A percentile compares a stretch with the other conserved stretches of the same genome.
Conservation (phyloP, 92 coral and sea anemone genomes). For the Diadumene lineata region DNA sequence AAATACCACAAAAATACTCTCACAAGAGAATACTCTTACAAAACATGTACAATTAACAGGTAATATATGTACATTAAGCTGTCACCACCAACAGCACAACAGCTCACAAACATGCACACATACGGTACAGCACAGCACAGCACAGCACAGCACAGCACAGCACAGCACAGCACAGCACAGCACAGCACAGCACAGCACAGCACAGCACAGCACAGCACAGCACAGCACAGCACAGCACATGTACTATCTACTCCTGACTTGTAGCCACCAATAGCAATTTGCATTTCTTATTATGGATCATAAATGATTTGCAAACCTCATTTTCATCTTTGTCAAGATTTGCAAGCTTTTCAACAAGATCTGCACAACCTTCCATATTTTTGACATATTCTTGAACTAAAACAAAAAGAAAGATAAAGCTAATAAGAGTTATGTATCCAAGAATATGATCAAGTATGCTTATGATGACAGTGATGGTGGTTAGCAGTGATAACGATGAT, state of each 20-base stretch:
- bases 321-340: conserved; percentile 35
- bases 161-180: conserved; percentile 14
- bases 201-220: conserved; percentile 22
- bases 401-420: neutral
- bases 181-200: conserved; percentile 19
- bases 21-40: no score
- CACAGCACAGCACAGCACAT: conserved; percentile 28
- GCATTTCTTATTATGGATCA: neutral
- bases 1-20: neutral
- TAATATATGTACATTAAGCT: no score
- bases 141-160: neutral
- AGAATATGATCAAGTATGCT: no score
- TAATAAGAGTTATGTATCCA: no score
- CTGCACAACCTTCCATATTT: conserved; percentile 78
- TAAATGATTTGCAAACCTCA: conserved; percentile 15
- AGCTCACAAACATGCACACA: no score
- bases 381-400: conserved; percentile 90
- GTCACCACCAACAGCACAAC: no score
- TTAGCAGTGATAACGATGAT: no score
- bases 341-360: conserved; percentile 83
- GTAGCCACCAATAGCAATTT: no score
- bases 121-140: conserved; percentile 2
- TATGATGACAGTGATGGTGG: no score
- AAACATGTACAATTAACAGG: no score
- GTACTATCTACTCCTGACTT: no score